Conservation (phyloP, 2,797 vertebrate species). For the Lindbergichthys nudifrons region DNA sequence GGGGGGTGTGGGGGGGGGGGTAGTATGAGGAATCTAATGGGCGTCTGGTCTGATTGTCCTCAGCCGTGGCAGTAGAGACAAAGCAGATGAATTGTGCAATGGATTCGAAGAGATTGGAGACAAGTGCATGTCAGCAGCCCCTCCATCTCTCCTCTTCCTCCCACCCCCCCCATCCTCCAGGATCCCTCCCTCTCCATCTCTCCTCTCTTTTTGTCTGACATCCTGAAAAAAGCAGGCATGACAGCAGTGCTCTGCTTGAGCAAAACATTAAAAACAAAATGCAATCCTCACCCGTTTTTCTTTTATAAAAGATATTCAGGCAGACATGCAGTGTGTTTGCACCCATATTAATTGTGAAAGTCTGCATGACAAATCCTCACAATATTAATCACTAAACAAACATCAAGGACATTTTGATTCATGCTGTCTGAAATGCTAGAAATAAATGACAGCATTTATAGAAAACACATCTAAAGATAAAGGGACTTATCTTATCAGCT, state of each 20-base stretch:
- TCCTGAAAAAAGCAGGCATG: slow-evolving; percentile 83
- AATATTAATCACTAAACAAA: slow-evolving; percentile 75
- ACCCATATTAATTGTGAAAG: slow-evolving; percentile 79
- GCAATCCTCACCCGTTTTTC: slow-evolving; percentile 79
- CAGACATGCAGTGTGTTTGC: slow-evolving; percentile 67
- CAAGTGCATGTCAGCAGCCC: slow-evolving; percentile 94
- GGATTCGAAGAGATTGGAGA: slow-evolving; percentile 99
- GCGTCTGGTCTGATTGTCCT: slow-evolving; percentile 99
- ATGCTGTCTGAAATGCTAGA: slow-evolving; percentile 70
- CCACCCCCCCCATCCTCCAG: slow-evolving; percentile 72
- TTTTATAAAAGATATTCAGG: slow-evolving; percentile 77
- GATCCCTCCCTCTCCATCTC: slow-evolving; percentile 83
- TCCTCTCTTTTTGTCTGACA: slow-evolving; percentile 86
- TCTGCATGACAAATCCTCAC: slow-evolving; percentile 70
- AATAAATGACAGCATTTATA: slow-evolving; percentile 72
- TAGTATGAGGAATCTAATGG: slow-evolving; percentile 98
- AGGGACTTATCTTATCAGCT: slow-evolving; percentile 67
- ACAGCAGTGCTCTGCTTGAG: slow-evolving; percentile 86
- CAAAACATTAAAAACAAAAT: slow-evolving; percentile 86
- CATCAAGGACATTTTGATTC: slow-evolving; percentile 74
- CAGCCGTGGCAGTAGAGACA: slow-evolving; percentile 99
- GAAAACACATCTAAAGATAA: slow-evolving; percentile 71
- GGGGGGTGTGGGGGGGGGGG: slow-evolving; percentile 28
- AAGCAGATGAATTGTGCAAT: slow-evolving; percentile 99
- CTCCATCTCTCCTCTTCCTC: slow-evolving; percentile 79